A percentile compares a stretch with the other conserved stretches of the same genome.
Conservation (phyloP, 2,888 invertebrate species). For the Odontomyia ornata region DNA sequence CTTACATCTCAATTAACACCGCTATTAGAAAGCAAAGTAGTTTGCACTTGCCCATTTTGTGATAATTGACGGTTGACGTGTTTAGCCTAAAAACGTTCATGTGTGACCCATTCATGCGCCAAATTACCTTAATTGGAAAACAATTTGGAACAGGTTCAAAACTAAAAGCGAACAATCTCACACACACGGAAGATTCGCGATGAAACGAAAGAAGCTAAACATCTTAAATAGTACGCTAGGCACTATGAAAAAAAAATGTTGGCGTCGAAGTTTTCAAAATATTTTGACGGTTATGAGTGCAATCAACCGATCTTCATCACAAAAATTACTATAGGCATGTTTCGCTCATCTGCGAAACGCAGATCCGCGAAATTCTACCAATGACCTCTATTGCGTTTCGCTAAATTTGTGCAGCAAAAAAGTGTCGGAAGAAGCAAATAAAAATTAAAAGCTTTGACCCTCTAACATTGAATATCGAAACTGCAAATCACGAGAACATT, state of each 20-base stretch:
- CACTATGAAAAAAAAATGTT: background rate
- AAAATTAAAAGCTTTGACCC: background rate
- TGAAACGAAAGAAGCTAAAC: too few relatives aligned
- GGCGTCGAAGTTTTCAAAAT: background rate
- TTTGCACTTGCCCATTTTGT: too few relatives aligned
- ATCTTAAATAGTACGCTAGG: background rate
- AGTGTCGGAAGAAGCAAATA: background rate
- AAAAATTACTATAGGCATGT: slow-evolving; percentile 3
- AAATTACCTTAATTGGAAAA: too few relatives aligned
- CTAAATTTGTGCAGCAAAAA: background rate
- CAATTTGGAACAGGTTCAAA: too few relatives aligned
- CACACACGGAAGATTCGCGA: too few relatives aligned
- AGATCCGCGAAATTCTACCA: background rate
- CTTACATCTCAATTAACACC: too few relatives aligned
- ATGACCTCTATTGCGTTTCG: slow-evolving; percentile 13
- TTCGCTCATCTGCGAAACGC: background rate
- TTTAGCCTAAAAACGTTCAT: too few relatives aligned
- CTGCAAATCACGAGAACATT: background rate
- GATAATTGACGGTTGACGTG: too few relatives aligned
- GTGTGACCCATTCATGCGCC: too few relatives aligned
- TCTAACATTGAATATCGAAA: background rate
- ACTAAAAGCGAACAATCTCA: too few relatives aligned
- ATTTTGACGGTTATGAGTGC: background rate
- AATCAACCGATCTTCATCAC: background rate
- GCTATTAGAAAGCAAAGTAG: too few relatives aligned